These are phyloP conservation scores for Caenorhabditis sp. DNA, from an alignment of 2,888 invertebrate species.

Conservation along the genomic window DNA sequence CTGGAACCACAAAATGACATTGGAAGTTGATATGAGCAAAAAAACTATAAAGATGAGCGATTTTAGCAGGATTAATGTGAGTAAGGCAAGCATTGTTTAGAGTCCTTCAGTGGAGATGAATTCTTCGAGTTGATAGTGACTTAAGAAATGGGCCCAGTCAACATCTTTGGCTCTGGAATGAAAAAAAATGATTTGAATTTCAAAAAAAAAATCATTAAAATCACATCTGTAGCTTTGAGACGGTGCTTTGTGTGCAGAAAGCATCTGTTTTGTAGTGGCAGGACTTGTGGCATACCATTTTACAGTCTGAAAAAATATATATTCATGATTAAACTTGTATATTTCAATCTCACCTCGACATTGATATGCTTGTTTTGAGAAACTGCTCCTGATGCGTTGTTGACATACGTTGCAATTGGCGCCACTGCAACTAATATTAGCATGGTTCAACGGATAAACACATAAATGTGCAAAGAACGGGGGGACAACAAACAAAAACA, in stretches of 20 bases:
- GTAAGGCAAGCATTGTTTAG: conserved; percentile 21
- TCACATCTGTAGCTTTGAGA: conserved; percentile 60
- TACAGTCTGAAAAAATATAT: conserved; percentile 62
- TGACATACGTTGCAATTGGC: conserved; percentile 69
- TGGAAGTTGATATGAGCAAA: background rate
- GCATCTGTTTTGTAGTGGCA: conserved; percentile 68
- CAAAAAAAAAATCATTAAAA: conserved; percentile 14
- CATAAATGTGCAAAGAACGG: background rate
- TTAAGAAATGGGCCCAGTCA: conserved; percentile 68
- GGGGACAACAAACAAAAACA: no score
- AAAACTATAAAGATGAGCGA: background rate
- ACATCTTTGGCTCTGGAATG: conserved; percentile 65
- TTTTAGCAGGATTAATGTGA: no score
- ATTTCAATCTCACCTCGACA: conserved; percentile 64
- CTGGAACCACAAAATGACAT: background rate
- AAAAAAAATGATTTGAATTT: conserved; percentile 15
- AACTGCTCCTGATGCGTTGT: conserved; percentile 62
- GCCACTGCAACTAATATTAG: conserved; percentile 60
- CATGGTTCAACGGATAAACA: conserved; percentile 16
- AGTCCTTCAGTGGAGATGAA: conserved; percentile 65
- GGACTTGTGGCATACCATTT: conserved; percentile 69
- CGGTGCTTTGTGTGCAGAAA: conserved; percentile 62
- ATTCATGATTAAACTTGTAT: background rate
- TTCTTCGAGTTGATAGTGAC: conserved; percentile 63
- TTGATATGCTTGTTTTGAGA: conserved; percentile 71